Base-by-base conservation (phyloP, 2,888 invertebrate species). In the Nomada goodeniana region DNA sequence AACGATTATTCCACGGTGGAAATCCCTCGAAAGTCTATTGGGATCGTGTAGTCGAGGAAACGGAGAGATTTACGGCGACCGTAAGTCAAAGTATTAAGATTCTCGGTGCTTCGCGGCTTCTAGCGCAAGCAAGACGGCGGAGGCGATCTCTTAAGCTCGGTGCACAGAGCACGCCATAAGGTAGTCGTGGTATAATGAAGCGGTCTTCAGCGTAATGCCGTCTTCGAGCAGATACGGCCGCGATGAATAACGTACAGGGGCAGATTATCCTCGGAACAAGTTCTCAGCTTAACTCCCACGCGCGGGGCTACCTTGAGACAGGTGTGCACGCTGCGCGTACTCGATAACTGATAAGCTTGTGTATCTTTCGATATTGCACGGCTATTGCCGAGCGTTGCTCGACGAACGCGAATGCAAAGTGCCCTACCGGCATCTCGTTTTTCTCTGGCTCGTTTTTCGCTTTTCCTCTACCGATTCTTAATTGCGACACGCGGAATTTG, bases 261-360 rank as follows among this genome's bases (percentile, higher is more conserved):
- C 86, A 86, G 90, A 91, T 91, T 91, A 91, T 88, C 89, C 88
- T 89, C 89, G 89, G 85, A 92, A 90, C 90, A 85, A 87, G 91
- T 91, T 90, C 86, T 75, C 84, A 74, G 83, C 88, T 92, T 86
- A 86, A 91, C 91, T 92, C 91, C 91, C 91, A 92, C 91, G 90
- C 92, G 83, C 74, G 50, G 71, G 76, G 77, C 82, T 83, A 86
- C 78, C 88, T 88, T 84, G 86, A 87, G 84, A 86, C 89, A 90
- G 90, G 89, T 90, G 89, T 85, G 78, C 76, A 64, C 57, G 80
- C 67, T 55, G 80, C 73, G 71, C 59, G 75, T 79, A 69, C 70
- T 67, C 64, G 76, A 84, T 78, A 84, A 82, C 77, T 69, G 78
- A 87, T 82, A 85, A 84, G 81, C 82, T 52, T 13, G 50, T 26